Base-by-base conservation (phyloP, 2,888 invertebrate species). In the Microctonus hyperodae region DNA sequence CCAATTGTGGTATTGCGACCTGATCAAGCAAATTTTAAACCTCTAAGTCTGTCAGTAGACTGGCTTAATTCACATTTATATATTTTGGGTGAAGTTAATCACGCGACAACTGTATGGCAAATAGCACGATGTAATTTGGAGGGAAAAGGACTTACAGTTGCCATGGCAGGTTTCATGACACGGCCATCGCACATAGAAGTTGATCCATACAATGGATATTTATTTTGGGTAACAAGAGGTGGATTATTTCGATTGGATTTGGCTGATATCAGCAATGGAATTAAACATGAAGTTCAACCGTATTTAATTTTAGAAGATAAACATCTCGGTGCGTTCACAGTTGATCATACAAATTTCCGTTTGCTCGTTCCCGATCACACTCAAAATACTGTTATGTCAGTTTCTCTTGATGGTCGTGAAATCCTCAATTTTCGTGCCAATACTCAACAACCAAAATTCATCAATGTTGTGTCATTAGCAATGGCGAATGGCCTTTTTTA, bases 151-250 rank as follows among this genome's bases (percentile, higher is more conserved):
- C 86, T 92, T 69, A 88, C 90, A 9, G 88, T 92, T 0, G 91
- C 93, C 0, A 85, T 91, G 67, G 90, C 91, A 11, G 91, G 91
- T 0, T 87, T 95, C 65, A 86, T 87, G 61, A 87, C 88, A 5
- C 88, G 90, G 74, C 93, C 96, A 0, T 88, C 89, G 65, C 93
- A 94, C 77, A 89, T 97, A 73, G 92, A 95, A 85, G 93, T 96
- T 0, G 97, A 97, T 86, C 95, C 97, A 35, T 91, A 93, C 77
- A 97, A 97, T 82, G 97, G 97, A 88, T 96, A 92, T 83, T 84
- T 96, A 28, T 96, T 95, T 82, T 95, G 93, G 91, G 88, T 89
- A 4, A 83, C 82, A 28, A 86, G 88, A 33, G 89, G 89, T 5
- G 94, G 94, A 1, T 82, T 95, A 7, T 94, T 91, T 81, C 87